Conservation (phyloP, 2,888 invertebrate species). For the Amblyjoppa fuscipennis region DNA sequence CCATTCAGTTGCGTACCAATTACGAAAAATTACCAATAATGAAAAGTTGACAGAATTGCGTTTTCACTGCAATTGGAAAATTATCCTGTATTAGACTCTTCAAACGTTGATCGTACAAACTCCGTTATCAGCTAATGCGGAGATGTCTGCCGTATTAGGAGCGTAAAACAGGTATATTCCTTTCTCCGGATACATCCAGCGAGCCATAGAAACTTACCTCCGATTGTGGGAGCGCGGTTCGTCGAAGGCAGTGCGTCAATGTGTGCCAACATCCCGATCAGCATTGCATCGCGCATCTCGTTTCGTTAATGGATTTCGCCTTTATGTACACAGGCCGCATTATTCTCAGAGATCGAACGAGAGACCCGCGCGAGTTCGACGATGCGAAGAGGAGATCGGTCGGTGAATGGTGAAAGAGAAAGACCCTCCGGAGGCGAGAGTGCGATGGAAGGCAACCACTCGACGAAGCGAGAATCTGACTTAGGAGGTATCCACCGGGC, state of each 20-base stretch:
- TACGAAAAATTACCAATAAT: background rate
- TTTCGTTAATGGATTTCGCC: constrained; percentile 72
- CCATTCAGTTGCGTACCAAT: background rate
- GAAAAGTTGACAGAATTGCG: background rate
- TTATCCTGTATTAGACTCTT: background rate
- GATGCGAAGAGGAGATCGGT: constrained; percentile 45
- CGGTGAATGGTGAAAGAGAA: constrained; percentile 51
- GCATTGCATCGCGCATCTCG: constrained; percentile 43
- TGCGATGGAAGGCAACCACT: constrained; percentile 15
- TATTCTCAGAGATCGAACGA: constrained; percentile 42
- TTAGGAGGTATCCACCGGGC: background rate
- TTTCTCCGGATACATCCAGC: constrained; percentile 5
- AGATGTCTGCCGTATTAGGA: background rate
- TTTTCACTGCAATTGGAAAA: background rate
- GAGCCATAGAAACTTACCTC: background rate
- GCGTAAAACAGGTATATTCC: background rate
- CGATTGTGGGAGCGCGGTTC: constrained; percentile 30
- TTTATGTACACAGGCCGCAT: constrained; percentile 68
- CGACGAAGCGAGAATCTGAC: constrained; percentile 28
- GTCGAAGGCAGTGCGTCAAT: constrained; percentile 45
- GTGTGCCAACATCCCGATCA: constrained; percentile 34
- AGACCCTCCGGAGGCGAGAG: constrained; percentile 19
- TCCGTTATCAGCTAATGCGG: background rate
- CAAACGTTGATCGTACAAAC: background rate
- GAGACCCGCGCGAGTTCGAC: constrained; percentile 34